phyloP scores from a whole-genome alignment of 1,140 invertebrate species.

The Leptoteleia sp. region DNA sequence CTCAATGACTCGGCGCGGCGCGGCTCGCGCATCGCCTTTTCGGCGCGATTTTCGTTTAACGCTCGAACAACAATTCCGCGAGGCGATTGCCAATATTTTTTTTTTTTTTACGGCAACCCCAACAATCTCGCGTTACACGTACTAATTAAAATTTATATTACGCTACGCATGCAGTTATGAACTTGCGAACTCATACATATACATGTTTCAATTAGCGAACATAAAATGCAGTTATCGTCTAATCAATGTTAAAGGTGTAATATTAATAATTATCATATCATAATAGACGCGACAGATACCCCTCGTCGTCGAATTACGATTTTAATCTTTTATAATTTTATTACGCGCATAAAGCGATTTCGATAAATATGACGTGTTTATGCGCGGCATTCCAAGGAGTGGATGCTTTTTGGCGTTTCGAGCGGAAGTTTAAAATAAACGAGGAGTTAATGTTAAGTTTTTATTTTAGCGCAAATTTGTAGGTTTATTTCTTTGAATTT shows the following conservation, averaged over 20 bases:
- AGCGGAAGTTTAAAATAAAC: no score
- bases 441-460: no score
- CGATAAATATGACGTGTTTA: not conserved
- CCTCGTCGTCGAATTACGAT: conserved; percentile 3
- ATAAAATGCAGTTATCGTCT: conserved; percentile 41
- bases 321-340: conserved; percentile 4
- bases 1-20: no score
- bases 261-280: conserved; percentile 43
- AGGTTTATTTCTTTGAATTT: no score
- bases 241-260: conserved; percentile 24
- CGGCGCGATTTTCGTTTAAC: no score
- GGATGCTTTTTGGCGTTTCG: no score
- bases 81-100: no score
- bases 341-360: not conserved
- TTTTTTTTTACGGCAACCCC: not conserved
- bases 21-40: no score
- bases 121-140: conserved; percentile 11
- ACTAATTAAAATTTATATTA: conserved; percentile 42
- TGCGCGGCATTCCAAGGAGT: no score
- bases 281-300: conserved; percentile 17
- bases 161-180: conserved; percentile 18
- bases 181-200: conserved; percentile 26
- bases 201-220: conserved; percentile 43
- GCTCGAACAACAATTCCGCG: no score
- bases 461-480: no score